Evolutionary conservation across 2,888 invertebrate genomes (phyloP).

Genomic region (Catocala nupta): DNA sequence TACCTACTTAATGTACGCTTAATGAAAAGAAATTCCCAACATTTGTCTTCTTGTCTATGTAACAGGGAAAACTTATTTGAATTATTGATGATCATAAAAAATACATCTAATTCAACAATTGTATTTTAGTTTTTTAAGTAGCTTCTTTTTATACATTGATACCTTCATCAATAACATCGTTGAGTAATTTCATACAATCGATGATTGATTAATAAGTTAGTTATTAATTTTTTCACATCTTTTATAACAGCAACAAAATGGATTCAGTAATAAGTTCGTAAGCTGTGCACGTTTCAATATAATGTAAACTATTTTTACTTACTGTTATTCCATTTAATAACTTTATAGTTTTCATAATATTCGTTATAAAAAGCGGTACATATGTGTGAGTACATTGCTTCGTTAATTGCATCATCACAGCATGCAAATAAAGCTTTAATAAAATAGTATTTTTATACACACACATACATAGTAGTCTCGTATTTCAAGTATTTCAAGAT

Average conservation of each 20-base stretch:
- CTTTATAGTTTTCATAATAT: constrained; percentile 1
- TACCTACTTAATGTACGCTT: constrained; percentile 70
- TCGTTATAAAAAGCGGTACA: background rate
- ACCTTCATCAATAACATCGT: constrained; percentile 39
- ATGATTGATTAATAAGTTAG: constrained; percentile 52
- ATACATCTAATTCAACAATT: constrained; percentile 52
- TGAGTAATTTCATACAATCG: constrained; percentile 64
- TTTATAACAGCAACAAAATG: constrained; percentile 21
- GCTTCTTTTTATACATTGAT: constrained; percentile 37
- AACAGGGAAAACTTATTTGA: constrained; percentile 63
- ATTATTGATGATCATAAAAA: constrained; percentile 51
- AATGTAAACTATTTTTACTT: constrained; percentile 11
- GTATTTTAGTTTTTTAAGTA: constrained; percentile 41
- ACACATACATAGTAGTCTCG: background rate
- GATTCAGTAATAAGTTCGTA: constrained; percentile 18
- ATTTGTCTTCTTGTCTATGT: constrained; percentile 70
- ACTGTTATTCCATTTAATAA: constrained; percentile 11
- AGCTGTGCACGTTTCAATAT: constrained; percentile 24
- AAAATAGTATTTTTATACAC: background rate
- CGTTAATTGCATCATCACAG: background rate
- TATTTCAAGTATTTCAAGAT: constrained; percentile 6
- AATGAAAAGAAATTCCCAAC: constrained; percentile 77
- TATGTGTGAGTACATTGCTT: background rate
- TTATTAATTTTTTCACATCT: background rate
- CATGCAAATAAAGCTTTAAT: background rate